Base-by-base conservation (phyloP, 2,888 invertebrate species). In the Rhimphoctona megacephalus region DNA sequence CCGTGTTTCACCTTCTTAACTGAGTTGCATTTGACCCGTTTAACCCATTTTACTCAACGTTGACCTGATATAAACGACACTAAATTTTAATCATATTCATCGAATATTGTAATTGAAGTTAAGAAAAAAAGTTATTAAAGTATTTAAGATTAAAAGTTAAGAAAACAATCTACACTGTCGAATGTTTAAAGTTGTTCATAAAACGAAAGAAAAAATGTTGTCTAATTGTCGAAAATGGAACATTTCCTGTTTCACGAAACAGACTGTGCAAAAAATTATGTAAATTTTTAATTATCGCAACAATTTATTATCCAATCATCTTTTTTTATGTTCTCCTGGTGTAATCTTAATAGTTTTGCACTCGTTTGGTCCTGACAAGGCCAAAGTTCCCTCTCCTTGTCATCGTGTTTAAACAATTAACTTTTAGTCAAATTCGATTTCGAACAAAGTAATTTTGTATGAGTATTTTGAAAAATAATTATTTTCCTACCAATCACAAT, bases 1-100 rank as follows among this genome's bases (percentile, higher is more conserved):
- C 61, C 61, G 30, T 61, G 6, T 61, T 61, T 61, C 30, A 61
- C 61, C 61, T 30, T 61, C 30, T 61, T 9, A 61, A 61, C 61
- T 30, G 17, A 61, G 7, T 61, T 61, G 17, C 30, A 61, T 30
- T 61, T 61, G 30, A 61, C 61, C 30, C 61, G 61, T 61, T 61
- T 30, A 61, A 17, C 30, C 6, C 30, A 30, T 17, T 61, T 30
- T 30, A 17, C 30, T 17, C 3, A 9, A 61, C 30, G 30, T 17
- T 57, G 14, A 30, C 4, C 25, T 25, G 1, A 6, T 30, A 61
- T 11, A 17, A 61, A 61, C 61, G 30, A 22, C 22, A 54, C 22
- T 54, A 2, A 22, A 54, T 54, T 1, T 3, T 8, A 54, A 54
- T 54, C 8, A 22, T 2, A 54, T 22, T 22, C 3, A 54, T 54